Evolutionary conservation across 2,113 vertebrate species (phyloP).

Genomic region (Eonycteris spelaea): DNA sequence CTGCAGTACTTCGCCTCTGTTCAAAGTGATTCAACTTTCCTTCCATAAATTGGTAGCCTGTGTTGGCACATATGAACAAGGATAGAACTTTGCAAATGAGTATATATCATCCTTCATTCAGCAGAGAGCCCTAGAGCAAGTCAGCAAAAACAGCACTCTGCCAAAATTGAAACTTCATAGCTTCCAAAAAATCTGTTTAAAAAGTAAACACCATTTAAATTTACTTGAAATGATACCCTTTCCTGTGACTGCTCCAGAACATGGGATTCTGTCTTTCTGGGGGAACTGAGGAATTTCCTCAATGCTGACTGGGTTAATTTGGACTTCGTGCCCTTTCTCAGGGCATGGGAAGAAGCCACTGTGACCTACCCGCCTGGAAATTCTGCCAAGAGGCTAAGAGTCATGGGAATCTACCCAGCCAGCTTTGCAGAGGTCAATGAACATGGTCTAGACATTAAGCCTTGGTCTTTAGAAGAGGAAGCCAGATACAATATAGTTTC

Average conservation of each 20-base stretch:
- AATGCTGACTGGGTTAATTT: neutral
- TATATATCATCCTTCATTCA: neutral
- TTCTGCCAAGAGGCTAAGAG: conserved; percentile 53
- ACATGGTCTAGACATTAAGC: neutral
- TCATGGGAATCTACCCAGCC: conserved; percentile 44
- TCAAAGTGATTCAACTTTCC: neutral
- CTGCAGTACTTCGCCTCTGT: neutral
- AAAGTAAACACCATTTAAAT: conserved; percentile 36
- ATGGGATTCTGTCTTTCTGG: neutral
- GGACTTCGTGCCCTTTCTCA: conserved; percentile 44
- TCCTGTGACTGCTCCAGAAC: neutral
- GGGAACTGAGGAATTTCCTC: neutral
- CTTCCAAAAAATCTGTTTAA: conserved; percentile 44
- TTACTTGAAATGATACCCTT: conserved; percentile 25
- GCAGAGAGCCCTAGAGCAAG: neutral
- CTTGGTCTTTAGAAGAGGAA: conserved; percentile 16
- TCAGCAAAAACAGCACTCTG: conserved; percentile 1
- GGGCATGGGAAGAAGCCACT: conserved; percentile 61
- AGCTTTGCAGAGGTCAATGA: neutral
- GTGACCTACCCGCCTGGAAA: conserved; percentile 34
- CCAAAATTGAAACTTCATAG: neutral
- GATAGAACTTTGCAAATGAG: neutral
- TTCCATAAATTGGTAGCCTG: neutral
- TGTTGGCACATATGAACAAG: neutral
- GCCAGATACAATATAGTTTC: neutral